Conservation (phyloP, 2,113 vertebrate species). For the Mobula birostris region DNA sequence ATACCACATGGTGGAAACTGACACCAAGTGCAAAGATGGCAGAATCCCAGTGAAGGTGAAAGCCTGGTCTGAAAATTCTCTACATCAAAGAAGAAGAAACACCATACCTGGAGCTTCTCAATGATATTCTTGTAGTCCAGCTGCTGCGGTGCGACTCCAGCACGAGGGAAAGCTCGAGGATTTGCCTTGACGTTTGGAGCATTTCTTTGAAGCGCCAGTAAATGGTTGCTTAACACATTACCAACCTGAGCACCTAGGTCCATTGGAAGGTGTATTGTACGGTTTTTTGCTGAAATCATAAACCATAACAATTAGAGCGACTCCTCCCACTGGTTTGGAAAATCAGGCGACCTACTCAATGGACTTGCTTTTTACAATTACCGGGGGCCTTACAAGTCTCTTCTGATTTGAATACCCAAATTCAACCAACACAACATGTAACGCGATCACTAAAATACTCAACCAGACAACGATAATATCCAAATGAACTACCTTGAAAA, state of each 20-base stretch:
- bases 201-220: slow-evolving; percentile 60
- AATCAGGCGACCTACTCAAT: neutral
- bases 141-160: slow-evolving; percentile 69
- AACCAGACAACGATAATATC: neutral
- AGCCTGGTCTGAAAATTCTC: neutral
- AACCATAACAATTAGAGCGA: neutral
- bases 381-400: neutral
- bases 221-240: slow-evolving; percentile 64
- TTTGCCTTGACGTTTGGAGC: slow-evolving; percentile 67
- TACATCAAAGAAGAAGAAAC: neutral
- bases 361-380: neutral
- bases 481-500: neutral
- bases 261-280: slow-evolving; percentile 74
- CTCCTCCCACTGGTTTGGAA: neutral
- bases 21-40: neutral
- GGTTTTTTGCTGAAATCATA: slow-evolving; percentile 70
- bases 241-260: slow-evolving; percentile 81
- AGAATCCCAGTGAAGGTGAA: neutral
- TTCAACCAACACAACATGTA: neutral
- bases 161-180: slow-evolving; percentile 59
- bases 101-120: slow-evolving; percentile 82
- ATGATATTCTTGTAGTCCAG: slow-evolving; percentile 99
- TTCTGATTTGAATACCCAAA: neutral
- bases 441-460: neutral
- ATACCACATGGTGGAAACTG: neutral